These are phyloP conservation scores for Gymnothorax javanicus DNA, from an alignment of 2,797 vertebrate genomes.

Conservation along the genomic window DNA sequence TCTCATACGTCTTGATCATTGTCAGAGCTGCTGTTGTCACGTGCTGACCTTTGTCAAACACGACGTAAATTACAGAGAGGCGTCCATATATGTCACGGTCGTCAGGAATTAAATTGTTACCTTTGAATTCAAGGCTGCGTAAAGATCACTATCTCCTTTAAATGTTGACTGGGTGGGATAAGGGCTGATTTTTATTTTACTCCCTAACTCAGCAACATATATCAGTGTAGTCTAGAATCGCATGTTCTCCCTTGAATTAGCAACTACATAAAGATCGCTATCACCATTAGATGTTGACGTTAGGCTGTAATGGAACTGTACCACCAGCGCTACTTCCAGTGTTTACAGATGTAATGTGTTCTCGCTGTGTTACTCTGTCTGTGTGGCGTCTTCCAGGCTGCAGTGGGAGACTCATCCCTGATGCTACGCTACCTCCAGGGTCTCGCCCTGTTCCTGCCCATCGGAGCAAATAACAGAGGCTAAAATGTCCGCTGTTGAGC, in stretches of 20 bases:
- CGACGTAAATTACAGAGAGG: slow-evolving; percentile 14
- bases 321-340: not conserved
- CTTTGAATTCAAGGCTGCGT: not conserved
- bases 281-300: not conserved
- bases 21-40: not conserved
- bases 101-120: not conserved
- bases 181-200: no score
- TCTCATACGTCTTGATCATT: not conserved
- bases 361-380: not conserved
- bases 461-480: not conserved
- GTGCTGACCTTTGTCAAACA: slow-evolving; percentile 18
- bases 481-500: not conserved
- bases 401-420: not conserved
- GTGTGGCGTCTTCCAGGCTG: slow-evolving; percentile 9
- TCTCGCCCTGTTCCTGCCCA: not conserved
- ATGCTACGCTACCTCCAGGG: not conserved
- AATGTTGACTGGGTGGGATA: not conserved
- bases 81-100: not conserved
- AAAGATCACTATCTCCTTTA: not conserved
- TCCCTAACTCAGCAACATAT: not conserved
- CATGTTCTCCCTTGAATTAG: not conserved
- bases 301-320: not conserved
- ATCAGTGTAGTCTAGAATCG: not conserved
- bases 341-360: not conserved
- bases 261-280: not conserved